Conservation (phyloP, 2,113 vertebrate genomes). For the Aplodontia rufa region DNA sequence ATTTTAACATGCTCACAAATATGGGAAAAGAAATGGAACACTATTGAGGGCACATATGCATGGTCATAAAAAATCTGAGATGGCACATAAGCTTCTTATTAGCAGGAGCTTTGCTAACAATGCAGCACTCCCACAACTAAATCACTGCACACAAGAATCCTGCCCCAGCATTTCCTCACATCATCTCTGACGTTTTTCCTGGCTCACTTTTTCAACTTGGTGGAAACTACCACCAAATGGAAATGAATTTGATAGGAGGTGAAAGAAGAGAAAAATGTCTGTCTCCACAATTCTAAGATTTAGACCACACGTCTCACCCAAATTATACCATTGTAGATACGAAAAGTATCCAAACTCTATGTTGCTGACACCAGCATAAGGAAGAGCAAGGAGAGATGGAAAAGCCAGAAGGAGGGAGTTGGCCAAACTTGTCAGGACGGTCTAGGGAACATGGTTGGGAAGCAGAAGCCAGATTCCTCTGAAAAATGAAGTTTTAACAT, state of each 20-base stretch:
- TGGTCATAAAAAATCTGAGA: background rate
- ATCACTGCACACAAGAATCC: background rate
- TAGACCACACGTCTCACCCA: background rate
- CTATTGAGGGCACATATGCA: background rate
- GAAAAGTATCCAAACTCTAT: background rate
- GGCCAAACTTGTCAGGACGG: background rate
- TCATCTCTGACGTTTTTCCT: background rate
- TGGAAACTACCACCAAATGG: conserved; percentile 34
- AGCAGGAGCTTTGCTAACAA: background rate
- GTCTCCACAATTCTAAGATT: background rate
- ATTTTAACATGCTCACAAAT: background rate
- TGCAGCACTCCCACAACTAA: background rate
- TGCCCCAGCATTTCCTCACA: background rate
- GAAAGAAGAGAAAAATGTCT: conserved; percentile 24
- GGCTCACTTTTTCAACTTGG: background rate
- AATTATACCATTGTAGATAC: conserved; percentile 3
- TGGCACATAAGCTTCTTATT: background rate
- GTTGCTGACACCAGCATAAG: background rate
- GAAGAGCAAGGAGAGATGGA: background rate
- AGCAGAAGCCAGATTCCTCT: background rate
- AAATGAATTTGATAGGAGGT: conserved; percentile 31
- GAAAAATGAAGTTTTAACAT: background rate
- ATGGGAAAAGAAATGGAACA: background rate
- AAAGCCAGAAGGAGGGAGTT: background rate
- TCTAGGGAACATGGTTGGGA: background rate